Base-by-base conservation (phyloP, 2,888 invertebrate genomes). In the Lasioglossum pauxillum region DNA sequence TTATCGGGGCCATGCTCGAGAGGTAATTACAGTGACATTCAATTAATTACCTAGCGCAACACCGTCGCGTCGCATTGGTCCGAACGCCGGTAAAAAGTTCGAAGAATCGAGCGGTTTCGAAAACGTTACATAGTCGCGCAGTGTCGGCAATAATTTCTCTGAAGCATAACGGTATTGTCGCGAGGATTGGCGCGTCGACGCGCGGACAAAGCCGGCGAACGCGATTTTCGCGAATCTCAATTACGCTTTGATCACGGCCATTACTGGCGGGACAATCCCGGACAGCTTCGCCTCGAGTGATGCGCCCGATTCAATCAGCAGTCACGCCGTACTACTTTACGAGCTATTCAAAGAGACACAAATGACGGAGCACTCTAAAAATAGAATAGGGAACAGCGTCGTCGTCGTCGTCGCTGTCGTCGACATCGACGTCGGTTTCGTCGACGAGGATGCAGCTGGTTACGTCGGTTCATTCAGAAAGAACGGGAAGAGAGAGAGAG, bases 281-380 rank as follows among this genome's bases (percentile, higher is more conserved):
- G 57, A 71, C 75, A 85, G 73, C 71, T 88, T 85, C 78, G 69
- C 75, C 69, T 60, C 60, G 57, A 76, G 75, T 84, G 83, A 71
- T 86, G 67, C 44, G 71, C 81, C 77, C 85, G 82, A 85, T 89
- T 90, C 85, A 85, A 88, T 91, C 88, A 83, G 74, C 80, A 72
- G 82, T 73, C 82, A 77, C 53, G 78, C 31, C 69, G 83, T 82
- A 74, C 78, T 84, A 85, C 83, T 85, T 84, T 71, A 79, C 78
- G 76, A 75, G 80, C 72, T 38, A 75, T 76, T 90, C 79, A 83
- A 83, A 86, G 81, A 86, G 38, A 60, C 75, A 76, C 75, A 80
- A 85, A 81, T 90, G 91, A 91, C 91, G 85, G 75, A 57, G 83
- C 38, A 71, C 49, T 83, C 91, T 86, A 82, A 91, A 90, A 91